A percentile compares a stretch with the other conserved stretches of the same genome.
Conservation (phyloP, 2,797 vertebrate genomes). For the Falco biarmicus region DNA sequence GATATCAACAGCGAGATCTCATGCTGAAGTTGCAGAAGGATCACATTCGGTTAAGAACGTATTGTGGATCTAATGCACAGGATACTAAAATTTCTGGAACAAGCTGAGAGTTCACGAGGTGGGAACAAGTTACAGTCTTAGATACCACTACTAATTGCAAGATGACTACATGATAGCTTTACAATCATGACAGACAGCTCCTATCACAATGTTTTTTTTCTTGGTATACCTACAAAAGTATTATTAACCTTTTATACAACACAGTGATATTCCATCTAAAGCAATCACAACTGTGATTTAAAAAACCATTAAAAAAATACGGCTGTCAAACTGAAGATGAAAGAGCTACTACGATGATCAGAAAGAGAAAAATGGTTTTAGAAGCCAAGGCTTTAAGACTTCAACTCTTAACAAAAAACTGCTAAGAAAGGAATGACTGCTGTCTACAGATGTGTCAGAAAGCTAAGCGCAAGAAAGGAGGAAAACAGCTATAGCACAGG, state of each 20-base stretch:
- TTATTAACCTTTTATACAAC: background rate
- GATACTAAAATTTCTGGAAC: background rate
- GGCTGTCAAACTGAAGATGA: background rate
- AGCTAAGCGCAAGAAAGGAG: background rate
- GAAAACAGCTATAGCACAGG: background rate
- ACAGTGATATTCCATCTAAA: background rate
- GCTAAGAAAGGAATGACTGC: background rate
- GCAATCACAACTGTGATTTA: background rate
- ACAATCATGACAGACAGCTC: background rate
- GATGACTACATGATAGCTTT: background rate
- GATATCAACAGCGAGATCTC: background rate
- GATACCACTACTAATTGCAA: background rate
- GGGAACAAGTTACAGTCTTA: background rate
- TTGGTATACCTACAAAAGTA: background rate
- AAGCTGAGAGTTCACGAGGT: background rate
- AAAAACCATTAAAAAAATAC: background rate
- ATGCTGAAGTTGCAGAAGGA: background rate
- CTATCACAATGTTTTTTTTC: background rate
- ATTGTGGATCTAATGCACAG: fast-evolving
- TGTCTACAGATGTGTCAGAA: background rate
- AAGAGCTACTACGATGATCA: background rate
- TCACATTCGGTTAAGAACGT: background rate
- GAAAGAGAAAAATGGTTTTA: background rate
- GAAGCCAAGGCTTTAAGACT: background rate
- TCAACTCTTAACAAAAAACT: background rate